Evolutionary conservation across 2,113 vertebrate species (phyloP).

Genomic region (Aptenodytes patagonicus): DNA sequence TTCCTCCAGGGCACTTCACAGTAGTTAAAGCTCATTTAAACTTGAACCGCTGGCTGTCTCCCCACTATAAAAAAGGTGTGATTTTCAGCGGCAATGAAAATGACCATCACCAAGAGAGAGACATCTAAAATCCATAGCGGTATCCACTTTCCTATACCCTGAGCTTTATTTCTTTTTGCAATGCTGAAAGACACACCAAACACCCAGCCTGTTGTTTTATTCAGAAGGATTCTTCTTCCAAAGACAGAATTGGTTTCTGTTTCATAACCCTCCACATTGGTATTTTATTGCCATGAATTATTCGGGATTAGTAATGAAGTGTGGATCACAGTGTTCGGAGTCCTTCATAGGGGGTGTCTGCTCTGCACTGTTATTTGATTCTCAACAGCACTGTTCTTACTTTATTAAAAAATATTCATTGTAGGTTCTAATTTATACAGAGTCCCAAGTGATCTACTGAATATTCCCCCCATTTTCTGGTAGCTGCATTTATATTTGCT

Average conservation of each 20-base stretch:
- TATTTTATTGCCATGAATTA: slow-evolving; percentile 14
- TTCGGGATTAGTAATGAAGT: not conserved
- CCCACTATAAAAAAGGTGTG: not conserved
- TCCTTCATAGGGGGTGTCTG: not conserved
- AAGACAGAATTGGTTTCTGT: not conserved
- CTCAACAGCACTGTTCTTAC: not conserved
- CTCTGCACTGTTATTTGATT: not conserved
- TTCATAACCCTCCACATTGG: not conserved
- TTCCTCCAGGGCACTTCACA: not conserved
- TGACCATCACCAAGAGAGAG: not conserved
- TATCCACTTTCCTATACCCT: not conserved
- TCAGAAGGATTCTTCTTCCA: not conserved
- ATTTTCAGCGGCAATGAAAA: slow-evolving; percentile 42
- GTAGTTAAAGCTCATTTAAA: slow-evolving; percentile 3
- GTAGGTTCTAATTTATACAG: not conserved
- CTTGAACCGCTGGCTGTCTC: not conserved
- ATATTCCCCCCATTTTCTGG: not conserved
- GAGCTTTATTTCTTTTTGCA: not conserved
- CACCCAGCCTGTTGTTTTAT: not conserved
- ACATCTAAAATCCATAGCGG: not conserved
- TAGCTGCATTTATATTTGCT: not conserved
- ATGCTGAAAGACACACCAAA: not conserved
- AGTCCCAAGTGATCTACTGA: not conserved
- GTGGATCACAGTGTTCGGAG: not conserved
- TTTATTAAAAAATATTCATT: not conserved